Evolutionary conservation across 2,888 invertebrate genomes (phyloP).

Genomic region (Sarcophaga carnaria): DNA sequence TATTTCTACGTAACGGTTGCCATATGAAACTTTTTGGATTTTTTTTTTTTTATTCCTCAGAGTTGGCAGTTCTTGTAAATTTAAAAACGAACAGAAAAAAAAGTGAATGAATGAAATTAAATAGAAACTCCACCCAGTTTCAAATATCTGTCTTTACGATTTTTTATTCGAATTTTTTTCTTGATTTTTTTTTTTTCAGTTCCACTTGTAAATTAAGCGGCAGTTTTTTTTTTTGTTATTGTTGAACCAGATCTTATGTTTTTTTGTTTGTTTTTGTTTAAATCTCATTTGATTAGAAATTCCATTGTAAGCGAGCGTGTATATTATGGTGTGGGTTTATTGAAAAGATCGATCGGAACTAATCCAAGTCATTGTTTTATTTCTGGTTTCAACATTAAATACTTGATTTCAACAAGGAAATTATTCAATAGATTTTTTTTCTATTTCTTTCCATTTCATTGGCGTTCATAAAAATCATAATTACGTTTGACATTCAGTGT

Average conservation of each 20-base stretch:
- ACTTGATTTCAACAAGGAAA: conserved; percentile 26
- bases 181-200: neutral
- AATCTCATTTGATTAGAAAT: conserved; percentile 12
- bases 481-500: conserved; percentile 20
- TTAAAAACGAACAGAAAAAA: conserved; percentile 8
- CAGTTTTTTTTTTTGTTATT: neutral
- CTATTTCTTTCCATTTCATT: neutral
- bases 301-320: neutral
- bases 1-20: neutral
- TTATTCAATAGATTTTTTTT: too few relatives aligned
- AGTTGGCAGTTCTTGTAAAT: neutral
- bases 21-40: conserved; percentile 3
- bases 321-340: conserved; percentile 33
- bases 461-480: conserved; percentile 13
- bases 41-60: conserved; percentile 2
- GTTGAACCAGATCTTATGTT: neutral
- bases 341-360: conserved; percentile 40
- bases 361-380: conserved; percentile 41
- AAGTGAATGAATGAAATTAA: conserved; percentile 28
- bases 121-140: conserved; percentile 43
- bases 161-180: conserved; percentile 1
- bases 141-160: too few relatives aligned
- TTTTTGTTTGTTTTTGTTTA: neutral
- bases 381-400: conserved; percentile 16
- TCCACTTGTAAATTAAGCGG: neutral